Percentiles rank a stretch among this genome's conserved stretches.
Conservation (phyloP, 1,140 invertebrate species). For the Nylanderia fulva region DNA sequence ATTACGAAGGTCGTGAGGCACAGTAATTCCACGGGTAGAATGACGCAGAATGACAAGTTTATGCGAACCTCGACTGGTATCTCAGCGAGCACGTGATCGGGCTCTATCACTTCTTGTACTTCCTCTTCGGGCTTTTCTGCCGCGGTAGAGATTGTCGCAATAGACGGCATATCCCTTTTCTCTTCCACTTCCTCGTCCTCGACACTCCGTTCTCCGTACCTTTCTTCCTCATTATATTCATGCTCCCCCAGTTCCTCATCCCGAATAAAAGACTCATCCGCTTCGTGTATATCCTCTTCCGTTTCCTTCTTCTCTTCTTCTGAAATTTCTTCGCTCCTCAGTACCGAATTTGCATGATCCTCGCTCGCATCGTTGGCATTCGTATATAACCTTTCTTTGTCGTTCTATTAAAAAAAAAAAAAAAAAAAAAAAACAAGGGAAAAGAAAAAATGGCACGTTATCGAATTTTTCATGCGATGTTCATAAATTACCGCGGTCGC, state of each 20-base stretch:
- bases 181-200: constrained; percentile 38
- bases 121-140: constrained; percentile 66
- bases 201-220: constrained; percentile 6
- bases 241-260: constrained; percentile 20
- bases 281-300: not conserved
- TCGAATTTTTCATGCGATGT: not conserved
- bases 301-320: constrained; percentile 17
- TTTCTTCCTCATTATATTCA: constrained; percentile 11
- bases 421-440: no score
- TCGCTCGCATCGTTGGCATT: not conserved
- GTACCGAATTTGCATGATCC: not conserved
- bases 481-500: not conserved
- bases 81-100: constrained; percentile 69
- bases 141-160: constrained; percentile 37
- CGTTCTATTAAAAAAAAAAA: not conserved
- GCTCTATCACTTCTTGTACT: constrained; percentile 28
- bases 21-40: constrained; percentile 68
- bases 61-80: constrained; percentile 75
- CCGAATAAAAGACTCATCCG: not conserved
- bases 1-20: constrained; percentile 74
- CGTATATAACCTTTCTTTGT: constrained; percentile 20
- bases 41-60: constrained; percentile 74
- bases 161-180: constrained; percentile 25
- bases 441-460: not conserved
- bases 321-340: not conserved